Percentiles rank a stretch among this genome's conserved stretches.
Evolutionary conservation across 1,140 invertebrate genomes (phyloP).

Genomic region (Lordiphosa stackelbergi): DNA sequence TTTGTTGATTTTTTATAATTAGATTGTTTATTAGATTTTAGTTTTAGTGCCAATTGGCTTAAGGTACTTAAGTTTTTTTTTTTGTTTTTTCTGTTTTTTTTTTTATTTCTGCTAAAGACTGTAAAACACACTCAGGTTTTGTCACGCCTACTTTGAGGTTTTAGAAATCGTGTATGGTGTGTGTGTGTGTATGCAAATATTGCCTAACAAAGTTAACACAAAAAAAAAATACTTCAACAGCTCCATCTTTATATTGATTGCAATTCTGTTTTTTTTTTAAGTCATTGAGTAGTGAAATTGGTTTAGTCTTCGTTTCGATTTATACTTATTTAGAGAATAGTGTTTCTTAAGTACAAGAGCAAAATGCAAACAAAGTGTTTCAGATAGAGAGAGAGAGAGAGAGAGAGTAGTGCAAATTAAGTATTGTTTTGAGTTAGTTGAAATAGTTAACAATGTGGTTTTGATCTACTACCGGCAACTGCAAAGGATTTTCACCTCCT

Average conservation of each 20-base stretch:
- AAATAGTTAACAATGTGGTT: slow-evolving; percentile 63
- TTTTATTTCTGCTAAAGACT: slow-evolving; percentile 19
- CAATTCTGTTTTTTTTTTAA: slow-evolving; percentile 58
- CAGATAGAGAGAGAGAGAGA: slow-evolving; percentile 16
- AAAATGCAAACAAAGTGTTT: slow-evolving; percentile 64
- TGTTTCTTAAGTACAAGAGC: slow-evolving; percentile 41
- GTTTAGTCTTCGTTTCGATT: slow-evolving; percentile 71
- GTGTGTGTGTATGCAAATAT: slow-evolving; percentile 60
- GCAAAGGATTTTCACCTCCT: neutral
- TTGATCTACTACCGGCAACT: neutral
- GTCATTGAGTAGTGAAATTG: slow-evolving; percentile 70
- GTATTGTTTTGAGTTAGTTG: slow-evolving; percentile 47
- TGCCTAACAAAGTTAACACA: slow-evolving; percentile 54
- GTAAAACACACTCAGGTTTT: slow-evolving; percentile 50
- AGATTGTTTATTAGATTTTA: slow-evolving; percentile 57
- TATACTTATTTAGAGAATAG: slow-evolving; percentile 53
- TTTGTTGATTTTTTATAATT: slow-evolving; percentile 14
- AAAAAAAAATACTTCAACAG: slow-evolving; percentile 41
- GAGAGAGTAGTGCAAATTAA: slow-evolving; percentile 57
- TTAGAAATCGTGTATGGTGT: slow-evolving; percentile 26
- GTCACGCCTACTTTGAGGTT: slow-evolving; percentile 31
- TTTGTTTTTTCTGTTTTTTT: slow-evolving; percentile 35
- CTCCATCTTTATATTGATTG: slow-evolving; percentile 50
- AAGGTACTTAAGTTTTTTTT: slow-evolving; percentile 74
- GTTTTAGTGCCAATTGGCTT: slow-evolving; percentile 76